Base-by-base conservation (phyloP, 2,113 vertebrate species). In the Jacana jacana region DNA sequence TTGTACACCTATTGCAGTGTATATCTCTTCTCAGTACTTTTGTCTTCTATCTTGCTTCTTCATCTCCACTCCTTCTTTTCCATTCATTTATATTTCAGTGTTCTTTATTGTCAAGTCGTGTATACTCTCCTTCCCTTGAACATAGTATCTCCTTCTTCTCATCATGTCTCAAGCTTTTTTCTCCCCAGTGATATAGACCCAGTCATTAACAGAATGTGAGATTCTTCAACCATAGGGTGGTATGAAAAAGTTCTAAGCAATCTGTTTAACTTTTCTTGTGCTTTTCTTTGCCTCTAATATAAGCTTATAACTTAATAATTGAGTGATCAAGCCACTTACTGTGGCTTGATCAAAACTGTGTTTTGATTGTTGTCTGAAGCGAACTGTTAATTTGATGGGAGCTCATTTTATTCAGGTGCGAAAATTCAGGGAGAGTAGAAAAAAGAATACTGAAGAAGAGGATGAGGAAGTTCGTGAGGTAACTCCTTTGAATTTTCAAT, bases 401-500 rank as follows among this genome's bases (percentile, higher is more conserved):
- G 71, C 25, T 81, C 2, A 46, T 86, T 77, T 65, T 11, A 55
- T 86, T 68, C 87, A 99, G 99, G 98, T 99, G 46, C 96, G 95
- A 78, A 97, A 89, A 91, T 99, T 99, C 93, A 98, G 98, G 95
- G 99, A 99, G 48, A 98, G 98, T 49, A 98, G 98, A 82, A 99
- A 98, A 96, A 98, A 98, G 96, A 99, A 99, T 86, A 98, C 97
- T 0, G 96, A 97, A 19, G 99, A 99, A 68, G 99, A 99, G 81
- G 99, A 99, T 27, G 98, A 99, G 69, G 99, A 99, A 91, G 98
- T 99, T 76, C 98, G 81, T 96, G 99, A 99, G 98, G 99, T 99
- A 97, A 97, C 69, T 95, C 28, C 69, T 84, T 55, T 89, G 60
- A 70, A 27, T 84, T 88, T 78, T 81, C 31, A 91, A 28, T 11